Evolutionary conservation across 35 echinoderm and acorn worm genomes (phyloP).

Genomic region (Apostichopus californicus): DNA sequence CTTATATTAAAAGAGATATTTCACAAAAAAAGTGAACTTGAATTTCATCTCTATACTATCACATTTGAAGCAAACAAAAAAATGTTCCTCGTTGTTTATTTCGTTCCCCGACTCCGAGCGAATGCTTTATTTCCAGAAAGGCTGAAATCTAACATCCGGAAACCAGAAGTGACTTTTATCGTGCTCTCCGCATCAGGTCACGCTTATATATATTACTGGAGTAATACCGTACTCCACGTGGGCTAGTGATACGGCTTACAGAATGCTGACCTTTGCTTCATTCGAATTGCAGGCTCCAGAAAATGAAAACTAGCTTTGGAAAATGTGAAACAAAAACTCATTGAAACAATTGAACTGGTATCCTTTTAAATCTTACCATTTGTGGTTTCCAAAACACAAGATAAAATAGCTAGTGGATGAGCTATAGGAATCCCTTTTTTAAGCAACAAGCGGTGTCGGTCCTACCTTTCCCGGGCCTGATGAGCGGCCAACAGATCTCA

Average conservation of each 20-base stretch:
- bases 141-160: no score
- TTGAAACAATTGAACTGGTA: background rate
- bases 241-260: background rate
- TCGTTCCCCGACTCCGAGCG: no score
- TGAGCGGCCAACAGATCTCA: background rate
- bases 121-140: no score
- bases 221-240: background rate
- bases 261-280: constrained; percentile 10
- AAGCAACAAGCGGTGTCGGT: background rate
- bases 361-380: background rate
- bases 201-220: background rate
- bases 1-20: no score
- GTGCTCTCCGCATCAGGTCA: background rate
- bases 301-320: background rate
- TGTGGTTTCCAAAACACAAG: background rate
- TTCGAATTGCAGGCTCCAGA: background rate
- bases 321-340: background rate
- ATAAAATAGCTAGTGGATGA: background rate
- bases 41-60: no score
- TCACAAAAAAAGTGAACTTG: no score
- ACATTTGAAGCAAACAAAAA: no score
- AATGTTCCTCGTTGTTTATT: no score
- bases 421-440: background rate
- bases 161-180: background rate
- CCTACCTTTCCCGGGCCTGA: background rate